A percentile compares a stretch with the other conserved stretches of the same genome.
Conservation (phyloP, 2,888 invertebrate species). For the Drosophila birchii region DNA sequence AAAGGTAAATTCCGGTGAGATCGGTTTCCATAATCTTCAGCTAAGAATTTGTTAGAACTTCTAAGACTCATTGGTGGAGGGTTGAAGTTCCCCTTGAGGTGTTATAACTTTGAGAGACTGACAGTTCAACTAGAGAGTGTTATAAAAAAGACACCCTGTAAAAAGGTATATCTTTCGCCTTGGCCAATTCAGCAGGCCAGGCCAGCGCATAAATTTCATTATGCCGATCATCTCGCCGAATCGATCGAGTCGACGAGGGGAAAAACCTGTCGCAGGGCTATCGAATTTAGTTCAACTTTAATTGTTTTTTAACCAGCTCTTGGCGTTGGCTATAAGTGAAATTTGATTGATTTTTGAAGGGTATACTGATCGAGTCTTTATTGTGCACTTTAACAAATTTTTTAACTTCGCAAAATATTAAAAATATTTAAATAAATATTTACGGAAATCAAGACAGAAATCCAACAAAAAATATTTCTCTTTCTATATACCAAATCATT, state of each 20-base stretch:
- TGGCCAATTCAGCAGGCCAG: slow-evolving; percentile 59
- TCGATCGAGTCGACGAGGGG: slow-evolving; percentile 56
- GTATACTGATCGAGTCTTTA: not conserved
- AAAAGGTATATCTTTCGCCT: slow-evolving; percentile 10
- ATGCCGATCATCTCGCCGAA: slow-evolving; percentile 64
- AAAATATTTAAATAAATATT: too few species aligned
- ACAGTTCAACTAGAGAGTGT: not conserved
- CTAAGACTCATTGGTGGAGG: slow-evolving; percentile 5
- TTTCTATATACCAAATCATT: not conserved
- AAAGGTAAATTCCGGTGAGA: slow-evolving; percentile 9
- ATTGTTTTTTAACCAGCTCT: slow-evolving; percentile 77
- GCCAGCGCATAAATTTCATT: slow-evolving; percentile 71
- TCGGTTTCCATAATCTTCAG: slow-evolving; percentile 9
- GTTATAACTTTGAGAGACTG: slow-evolving; percentile 18
- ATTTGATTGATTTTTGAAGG: slow-evolving; percentile 75
- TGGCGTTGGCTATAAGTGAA: slow-evolving; percentile 54
- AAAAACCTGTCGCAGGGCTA: slow-evolving; percentile 64
- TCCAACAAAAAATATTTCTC: accelerated
- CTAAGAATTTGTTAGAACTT: slow-evolving; percentile 29
- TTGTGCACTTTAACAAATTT: not conserved
- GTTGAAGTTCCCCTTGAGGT: slow-evolving; percentile 8
- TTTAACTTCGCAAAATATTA: too few species aligned
- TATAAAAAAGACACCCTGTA: slow-evolving; percentile 53
- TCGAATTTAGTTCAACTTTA: slow-evolving; percentile 78
- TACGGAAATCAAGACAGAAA: not conserved